Conservation (phyloP, 2,888 invertebrate species). For the Apotomis capreana region DNA sequence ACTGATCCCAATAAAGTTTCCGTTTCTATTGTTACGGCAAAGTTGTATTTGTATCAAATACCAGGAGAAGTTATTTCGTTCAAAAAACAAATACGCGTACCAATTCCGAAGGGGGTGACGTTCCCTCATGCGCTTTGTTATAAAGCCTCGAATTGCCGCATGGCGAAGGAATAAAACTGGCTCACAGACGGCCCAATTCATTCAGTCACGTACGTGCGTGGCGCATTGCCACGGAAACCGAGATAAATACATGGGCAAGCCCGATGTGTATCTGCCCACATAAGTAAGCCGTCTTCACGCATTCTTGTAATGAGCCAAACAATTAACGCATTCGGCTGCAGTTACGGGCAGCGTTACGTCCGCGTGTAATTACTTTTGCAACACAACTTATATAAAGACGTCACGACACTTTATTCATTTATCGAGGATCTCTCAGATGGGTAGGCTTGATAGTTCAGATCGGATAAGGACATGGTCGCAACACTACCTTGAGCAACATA, state of each 20-base stretch:
- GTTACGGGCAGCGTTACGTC: constrained; percentile 33
- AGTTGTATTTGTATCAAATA: constrained; percentile 40
- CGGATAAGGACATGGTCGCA: constrained; percentile 20
- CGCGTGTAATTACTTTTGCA: constrained; percentile 38
- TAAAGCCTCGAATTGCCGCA: constrained; percentile 63
- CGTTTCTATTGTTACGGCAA: constrained; percentile 21
- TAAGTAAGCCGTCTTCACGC: constrained; percentile 38
- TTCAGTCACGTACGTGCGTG: constrained; percentile 43
- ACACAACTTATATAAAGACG: constrained; percentile 31
- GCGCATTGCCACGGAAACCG: constrained; percentile 40
- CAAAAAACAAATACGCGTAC: constrained; percentile 56
- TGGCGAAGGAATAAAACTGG: constrained; percentile 60
- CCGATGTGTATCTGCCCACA: constrained; percentile 37
- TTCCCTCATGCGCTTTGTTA: constrained; percentile 61
- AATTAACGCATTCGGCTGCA: constrained; percentile 37
- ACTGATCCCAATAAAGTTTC: constrained; percentile 34
- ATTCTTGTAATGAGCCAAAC: constrained; percentile 35
- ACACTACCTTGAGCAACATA: constrained; percentile 14
- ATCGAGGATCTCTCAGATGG: constrained; percentile 31
- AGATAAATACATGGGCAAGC: constrained; percentile 37
- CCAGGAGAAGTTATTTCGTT: constrained; percentile 50
- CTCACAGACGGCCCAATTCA: constrained; percentile 53
- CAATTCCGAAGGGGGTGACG: constrained; percentile 49
- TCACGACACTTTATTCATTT: constrained; percentile 27
- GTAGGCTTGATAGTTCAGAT: neutral